phyloP scores from a whole-genome alignment of 2,797 vertebrate species.

The Ctenopoma kingsleyae region DNA sequence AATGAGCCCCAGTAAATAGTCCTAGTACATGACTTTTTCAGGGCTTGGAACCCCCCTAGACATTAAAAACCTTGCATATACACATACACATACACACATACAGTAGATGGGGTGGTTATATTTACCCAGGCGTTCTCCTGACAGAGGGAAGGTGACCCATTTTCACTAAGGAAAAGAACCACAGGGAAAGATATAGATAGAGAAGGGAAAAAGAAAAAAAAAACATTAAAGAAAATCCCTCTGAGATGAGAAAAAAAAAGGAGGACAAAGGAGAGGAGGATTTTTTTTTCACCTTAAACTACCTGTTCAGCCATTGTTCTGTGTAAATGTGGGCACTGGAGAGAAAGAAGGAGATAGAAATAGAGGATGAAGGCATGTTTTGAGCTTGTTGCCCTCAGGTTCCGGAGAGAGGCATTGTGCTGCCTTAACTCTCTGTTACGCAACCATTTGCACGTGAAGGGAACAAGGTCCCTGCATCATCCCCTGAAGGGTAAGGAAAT shows the following conservation, averaged over 20 bases:
- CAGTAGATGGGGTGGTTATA: conserved; percentile 54
- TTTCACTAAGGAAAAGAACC: conserved; percentile 71
- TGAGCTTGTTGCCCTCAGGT: conserved; percentile 5
- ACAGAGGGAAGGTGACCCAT: conserved; percentile 79
- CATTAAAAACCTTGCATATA: conserved; percentile 15
- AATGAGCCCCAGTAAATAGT: conserved; percentile 62
- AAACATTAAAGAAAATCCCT: conserved; percentile 63
- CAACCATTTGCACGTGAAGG: conserved; percentile 41
- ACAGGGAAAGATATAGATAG: conserved; percentile 22
- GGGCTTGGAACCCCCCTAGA: conserved; percentile 44
- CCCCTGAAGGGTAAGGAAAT: neutral
- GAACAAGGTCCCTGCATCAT: conserved; percentile 14
- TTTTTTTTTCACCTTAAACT: conserved; percentile 11
- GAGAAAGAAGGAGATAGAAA: conserved; percentile 24
- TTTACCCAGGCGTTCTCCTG: conserved; percentile 57
- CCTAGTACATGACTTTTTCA: conserved; percentile 61
- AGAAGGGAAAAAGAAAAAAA: conserved; percentile 19
- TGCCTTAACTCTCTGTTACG: conserved; percentile 39
- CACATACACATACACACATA: conserved; percentile 14
- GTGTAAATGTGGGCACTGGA: conserved; percentile 15
- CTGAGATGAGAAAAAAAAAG: conserved; percentile 47
- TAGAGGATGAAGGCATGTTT: conserved; percentile 31
- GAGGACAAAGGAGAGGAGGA: conserved; percentile 40
- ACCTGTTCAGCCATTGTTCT: conserved; percentile 46
- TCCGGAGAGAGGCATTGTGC: conserved; percentile 6